These are phyloP conservation scores for Nesogale talazaci DNA, from an alignment of 2,113 vertebrate genomes.

Conservation along the genomic window DNA sequence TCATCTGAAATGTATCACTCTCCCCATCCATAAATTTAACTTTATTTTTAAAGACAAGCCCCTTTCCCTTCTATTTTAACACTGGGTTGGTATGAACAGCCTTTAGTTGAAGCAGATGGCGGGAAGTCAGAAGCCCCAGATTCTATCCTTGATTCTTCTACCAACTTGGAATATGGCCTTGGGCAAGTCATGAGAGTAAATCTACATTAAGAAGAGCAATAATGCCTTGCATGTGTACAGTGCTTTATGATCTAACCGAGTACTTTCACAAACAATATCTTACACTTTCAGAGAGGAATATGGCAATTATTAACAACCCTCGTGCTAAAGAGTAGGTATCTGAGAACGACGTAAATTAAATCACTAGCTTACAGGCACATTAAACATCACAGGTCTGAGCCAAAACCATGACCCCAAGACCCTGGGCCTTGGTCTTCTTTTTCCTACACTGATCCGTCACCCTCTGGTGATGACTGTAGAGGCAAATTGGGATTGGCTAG, in stretches of 20 bases:
- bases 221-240: conserved; percentile 62
- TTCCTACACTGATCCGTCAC: background rate
- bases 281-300: conserved; percentile 42
- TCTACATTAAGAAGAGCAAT: conserved; percentile 44
- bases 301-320: conserved; percentile 39
- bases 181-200: conserved; percentile 57
- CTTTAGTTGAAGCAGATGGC: conserved; percentile 65
- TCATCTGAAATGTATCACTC: conserved; percentile 33
- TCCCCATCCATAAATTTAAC: conserved; percentile 8
- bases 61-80: background rate
- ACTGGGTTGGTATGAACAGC: conserved; percentile 18
- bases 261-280: conserved; percentile 53
- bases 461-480: background rate
- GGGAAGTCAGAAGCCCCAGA: conserved; percentile 47
- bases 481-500: background rate
- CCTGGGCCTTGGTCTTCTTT: background rate
- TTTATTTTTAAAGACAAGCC: background rate
- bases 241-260: conserved; percentile 45
- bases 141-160: conserved; percentile 60
- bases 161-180: conserved; percentile 66
- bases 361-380: background rate
- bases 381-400: conserved; percentile 30
- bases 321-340: conserved; percentile 12
- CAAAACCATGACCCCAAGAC: background rate
- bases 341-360: conserved; percentile 56